Evolutionary conservation across 2,888 invertebrate species (phyloP), one percentile per base, ranked within the genome.

Genomic region (Sphinx pinastri): DNA sequence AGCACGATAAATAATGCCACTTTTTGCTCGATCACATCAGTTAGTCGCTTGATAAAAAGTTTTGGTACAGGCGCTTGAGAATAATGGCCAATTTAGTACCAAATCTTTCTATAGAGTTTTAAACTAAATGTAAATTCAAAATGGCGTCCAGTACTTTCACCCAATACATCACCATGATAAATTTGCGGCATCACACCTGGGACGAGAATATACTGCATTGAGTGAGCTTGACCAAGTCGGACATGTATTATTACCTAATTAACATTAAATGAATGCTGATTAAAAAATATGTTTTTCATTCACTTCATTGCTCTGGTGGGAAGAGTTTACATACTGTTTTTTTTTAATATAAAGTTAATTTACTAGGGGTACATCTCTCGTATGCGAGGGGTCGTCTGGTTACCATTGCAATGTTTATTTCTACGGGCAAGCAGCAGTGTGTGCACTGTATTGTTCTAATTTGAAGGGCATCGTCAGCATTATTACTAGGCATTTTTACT

Each of bases 101-200:
- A 11, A n/a, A 45, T 3, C 16, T 16, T n/a, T 16, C 16, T 7
- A 54, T 8, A 5, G n/a, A 6, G n/a, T 54, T 47, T 45, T 60
- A 60, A 38, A 12, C n/a, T 16, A n/a, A n/a, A 47, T 45, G 12
- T 60, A 16, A 60, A 47, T 60, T 8, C 11, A 16, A n/a, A 60
- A 60, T 47, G 16, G 60, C 45, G 54, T 60, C 74, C 54, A 69
- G 74, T 79, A 74, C 75, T 75, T 60, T n/a, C 47, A 45, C 47
- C 47, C 60, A n/a, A 54, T 60, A 47, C 60, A 60, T 60, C 47
- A 60, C 47, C 12, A 45, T 60, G 60, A 60, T 60, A 60, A 47
- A 60, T 60, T 60, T 60, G 60, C 45, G n/a, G 47, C 60, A 60
- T 60, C 60, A 45, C 60, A 60, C 60, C 60, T 60, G 60, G 47